These are phyloP conservation scores for Eriosoma lanigerum DNA, from an alignment of 1,140 invertebrate species.

Conservation along the genomic window DNA sequence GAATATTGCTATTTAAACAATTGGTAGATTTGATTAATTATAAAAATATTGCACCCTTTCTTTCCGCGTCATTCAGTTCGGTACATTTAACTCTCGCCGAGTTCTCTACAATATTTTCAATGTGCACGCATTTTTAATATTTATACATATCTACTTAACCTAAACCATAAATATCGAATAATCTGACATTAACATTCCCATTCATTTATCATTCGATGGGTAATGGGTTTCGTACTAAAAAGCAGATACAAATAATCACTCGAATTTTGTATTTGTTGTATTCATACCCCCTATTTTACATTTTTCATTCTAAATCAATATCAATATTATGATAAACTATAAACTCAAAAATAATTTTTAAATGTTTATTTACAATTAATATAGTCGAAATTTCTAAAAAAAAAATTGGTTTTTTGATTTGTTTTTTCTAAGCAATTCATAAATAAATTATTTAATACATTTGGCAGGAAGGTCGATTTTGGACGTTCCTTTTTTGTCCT, in stretches of 20 bases:
- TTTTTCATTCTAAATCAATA: too few species aligned
- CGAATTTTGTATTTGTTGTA: neutral
- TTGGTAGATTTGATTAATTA: conserved; percentile 22
- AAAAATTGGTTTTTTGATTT: too few species aligned
- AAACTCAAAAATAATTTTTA: too few species aligned
- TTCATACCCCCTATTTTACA: neutral
- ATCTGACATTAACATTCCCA: conserved; percentile 21
- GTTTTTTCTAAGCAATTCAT: too few species aligned
- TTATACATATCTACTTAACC: neutral
- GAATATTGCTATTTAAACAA: conserved; percentile 3
- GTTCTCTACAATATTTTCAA: neutral
- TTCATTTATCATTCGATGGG: conserved; percentile 6
- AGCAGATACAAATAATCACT: neutral
- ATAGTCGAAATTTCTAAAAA: too few species aligned
- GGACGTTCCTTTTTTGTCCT: too few species aligned
- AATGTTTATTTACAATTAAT: too few species aligned
- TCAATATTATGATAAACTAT: too few species aligned
- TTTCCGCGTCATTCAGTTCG: neutral
- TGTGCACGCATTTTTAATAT: neutral
- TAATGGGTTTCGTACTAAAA: conserved; percentile 1
- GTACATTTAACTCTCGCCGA: neutral
- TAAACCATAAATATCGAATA: conserved; percentile 3
- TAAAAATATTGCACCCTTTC: neutral
- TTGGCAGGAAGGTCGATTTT: too few species aligned
- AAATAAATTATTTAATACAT: too few species aligned